These are phyloP conservation scores for Halichoerus grypus DNA, from an alignment of 2,113 vertebrate species.

Conservation along the genomic window DNA sequence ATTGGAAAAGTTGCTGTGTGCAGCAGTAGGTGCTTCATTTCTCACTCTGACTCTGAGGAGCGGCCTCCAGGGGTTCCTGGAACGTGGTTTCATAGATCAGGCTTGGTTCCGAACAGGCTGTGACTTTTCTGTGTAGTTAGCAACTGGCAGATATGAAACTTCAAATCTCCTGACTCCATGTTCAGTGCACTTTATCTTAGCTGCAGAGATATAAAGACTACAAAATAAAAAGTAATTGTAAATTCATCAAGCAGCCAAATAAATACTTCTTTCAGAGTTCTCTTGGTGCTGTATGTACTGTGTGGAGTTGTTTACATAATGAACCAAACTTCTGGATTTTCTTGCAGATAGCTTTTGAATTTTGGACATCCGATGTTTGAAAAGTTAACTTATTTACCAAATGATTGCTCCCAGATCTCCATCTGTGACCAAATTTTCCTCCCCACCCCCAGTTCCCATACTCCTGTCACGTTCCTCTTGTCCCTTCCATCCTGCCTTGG, in stretches of 20 bases:
- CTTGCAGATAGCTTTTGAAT: neutral
- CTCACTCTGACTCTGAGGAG: neutral
- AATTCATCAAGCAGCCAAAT: neutral
- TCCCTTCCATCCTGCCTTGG: neutral
- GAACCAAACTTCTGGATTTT: neutral
- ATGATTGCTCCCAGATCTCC: neutral
- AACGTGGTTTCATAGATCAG: neutral
- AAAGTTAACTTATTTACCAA: neutral
- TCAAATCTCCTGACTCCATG: neutral
- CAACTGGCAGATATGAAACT: no score
- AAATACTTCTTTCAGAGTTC: neutral
- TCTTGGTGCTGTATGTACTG: neutral
- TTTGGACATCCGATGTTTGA: neutral
- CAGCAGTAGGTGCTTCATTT: neutral
- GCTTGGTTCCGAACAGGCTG: neutral
- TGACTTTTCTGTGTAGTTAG: neutral
- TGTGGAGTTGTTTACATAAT: neutral
- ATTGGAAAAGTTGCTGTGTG: neutral
- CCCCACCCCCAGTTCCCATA: neutral
- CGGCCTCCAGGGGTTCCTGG: neutral
- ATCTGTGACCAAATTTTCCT: neutral
- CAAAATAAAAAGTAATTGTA: neutral
- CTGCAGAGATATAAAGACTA: neutral
- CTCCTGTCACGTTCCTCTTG: neutral
- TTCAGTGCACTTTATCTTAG: neutral